Conservation (phyloP, 1,140 invertebrate genomes). For the Brachionus rotundiformis region DNA sequence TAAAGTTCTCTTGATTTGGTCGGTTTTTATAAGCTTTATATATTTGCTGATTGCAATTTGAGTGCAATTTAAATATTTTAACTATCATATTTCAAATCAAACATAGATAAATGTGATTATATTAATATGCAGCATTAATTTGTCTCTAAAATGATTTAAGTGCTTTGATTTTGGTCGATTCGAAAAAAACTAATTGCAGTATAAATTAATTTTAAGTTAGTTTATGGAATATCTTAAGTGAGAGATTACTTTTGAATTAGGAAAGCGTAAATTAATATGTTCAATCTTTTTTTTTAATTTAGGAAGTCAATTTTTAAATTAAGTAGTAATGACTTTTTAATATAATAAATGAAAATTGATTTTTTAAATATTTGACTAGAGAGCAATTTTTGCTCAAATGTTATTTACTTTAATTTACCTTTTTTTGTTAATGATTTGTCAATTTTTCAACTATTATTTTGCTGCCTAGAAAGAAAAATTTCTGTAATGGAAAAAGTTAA, state of each 20-base stretch:
- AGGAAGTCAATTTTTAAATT: constrained; percentile 24
- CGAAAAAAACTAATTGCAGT: not conserved
- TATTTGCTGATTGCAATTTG: constrained; percentile 28
- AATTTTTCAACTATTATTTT: constrained; percentile 11
- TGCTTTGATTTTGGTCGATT: not conserved
- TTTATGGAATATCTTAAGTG: not conserved
- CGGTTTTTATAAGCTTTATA: not conserved
- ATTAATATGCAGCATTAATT: not conserved
- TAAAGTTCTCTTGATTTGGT: not conserved
- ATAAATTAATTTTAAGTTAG: not conserved
- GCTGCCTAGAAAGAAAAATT: not conserved
- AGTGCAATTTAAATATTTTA: constrained; percentile 22
- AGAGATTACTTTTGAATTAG: not conserved
- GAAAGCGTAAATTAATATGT: constrained; percentile 7
- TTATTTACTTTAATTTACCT: not conserved
- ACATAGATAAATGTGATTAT: constrained; percentile 25
- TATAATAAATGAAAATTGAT: not conserved
- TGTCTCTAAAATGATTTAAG: constrained; percentile 24
- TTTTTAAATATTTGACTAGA: constrained; percentile 27
- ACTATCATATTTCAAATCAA: constrained; percentile 32
- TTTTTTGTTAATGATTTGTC: constrained; percentile 36
- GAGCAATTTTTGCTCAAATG: not conserved
- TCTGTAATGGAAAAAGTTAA: not conserved
- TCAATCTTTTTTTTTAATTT: constrained; percentile 1
- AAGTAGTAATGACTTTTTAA: constrained; percentile 38